These are phyloP conservation scores for Drosophila robusta DNA, from an alignment of 2,888 invertebrate genomes.

Conservation along the genomic window DNA sequence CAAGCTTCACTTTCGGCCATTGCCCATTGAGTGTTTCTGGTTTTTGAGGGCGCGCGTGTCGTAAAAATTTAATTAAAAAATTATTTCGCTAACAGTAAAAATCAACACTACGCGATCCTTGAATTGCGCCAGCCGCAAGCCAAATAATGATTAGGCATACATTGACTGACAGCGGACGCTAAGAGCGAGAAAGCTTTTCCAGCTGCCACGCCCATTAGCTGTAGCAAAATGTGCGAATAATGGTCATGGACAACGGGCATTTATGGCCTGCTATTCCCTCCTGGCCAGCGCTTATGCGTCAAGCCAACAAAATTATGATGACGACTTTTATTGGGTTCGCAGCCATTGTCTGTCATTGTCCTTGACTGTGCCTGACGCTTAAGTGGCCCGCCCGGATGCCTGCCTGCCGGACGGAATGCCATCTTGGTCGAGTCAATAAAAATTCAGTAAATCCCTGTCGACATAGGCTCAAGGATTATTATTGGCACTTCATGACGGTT, in stretches of 20 bases:
- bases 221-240: slow-evolving; percentile 77
- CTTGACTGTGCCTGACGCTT: slow-evolving; percentile 50
- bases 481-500: slow-evolving; percentile 72
- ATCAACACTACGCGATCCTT: slow-evolving; percentile 66
- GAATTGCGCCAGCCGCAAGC: slow-evolving; percentile 38
- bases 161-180: slow-evolving; percentile 26
- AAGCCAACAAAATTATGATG: slow-evolving; percentile 72
- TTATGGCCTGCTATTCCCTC: slow-evolving; percentile 53
- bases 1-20: slow-evolving; percentile 44
- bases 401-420: slow-evolving; percentile 10
- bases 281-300: slow-evolving; percentile 37
- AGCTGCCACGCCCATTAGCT: slow-evolving; percentile 69
- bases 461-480: slow-evolving; percentile 81
- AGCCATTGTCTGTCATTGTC: slow-evolving; percentile 59
- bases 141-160: slow-evolving; percentile 67
- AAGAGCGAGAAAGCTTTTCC: slow-evolving; percentile 12
- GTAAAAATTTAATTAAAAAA: slow-evolving; percentile 80
- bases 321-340: slow-evolving; percentile 69
- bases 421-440: slow-evolving; percentile 71
- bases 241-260: slow-evolving; percentile 67
- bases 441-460: slow-evolving; percentile 78
- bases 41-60: slow-evolving; percentile 57
- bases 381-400: slow-evolving; percentile 42
- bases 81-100: slow-evolving; percentile 71
- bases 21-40: slow-evolving; percentile 29